Base-by-base conservation (phyloP, 2,113 vertebrate genomes). In the Calonectris borealis region DNA sequence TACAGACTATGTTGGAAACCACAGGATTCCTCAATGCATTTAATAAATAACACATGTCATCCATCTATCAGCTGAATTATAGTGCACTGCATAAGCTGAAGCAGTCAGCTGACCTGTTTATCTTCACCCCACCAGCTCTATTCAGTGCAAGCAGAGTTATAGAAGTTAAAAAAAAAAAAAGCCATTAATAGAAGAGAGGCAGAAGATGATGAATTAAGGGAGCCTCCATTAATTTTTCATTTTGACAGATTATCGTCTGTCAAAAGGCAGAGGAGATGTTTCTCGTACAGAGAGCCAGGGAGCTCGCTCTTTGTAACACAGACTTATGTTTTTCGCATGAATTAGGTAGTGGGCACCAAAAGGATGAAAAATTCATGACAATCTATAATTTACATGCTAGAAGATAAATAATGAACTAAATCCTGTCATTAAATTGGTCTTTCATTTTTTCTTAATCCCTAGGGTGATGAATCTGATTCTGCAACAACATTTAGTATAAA, bases 391-490 rank as follows among this genome's bases (percentile, higher is more conserved):
- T 98, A 98, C 98, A 98, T 98, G 96, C 92, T 96, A 72, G 93
- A 98, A 98, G 96, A 98, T 98, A 98, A 98, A 98, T 98, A 98
- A 98, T 98, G 98, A 98, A 98, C 97, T 98, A 97, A 97, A 98
- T 97, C 97, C 97, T 98, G 97, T 98, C 98, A 97, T 98, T 98
- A 98, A 98, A 98, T 97, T 98, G 97, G 97, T 96, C 97, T 97
- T 98, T 98, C 83, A 1, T 98, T 98, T 98, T 95, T 98, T 97
- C 97, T 97, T 98, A 98, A 97, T 98, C 97, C 97, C 97, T 81
- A 64, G 87, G 84, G 97, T 98, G 97, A 98, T 97, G 97, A 98
- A 98, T 98, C 97, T 98, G 97, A 96, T 98, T 98, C 97, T 97
- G 95, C 93, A 98, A 97, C 90, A 98, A 96, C 94, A 97, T 97